A percentile compares a stretch with the other conserved stretches of the same genome.
phyloP scores from a whole-genome alignment of 2,797 vertebrate genomes.

The Anguilla pacifica region DNA sequence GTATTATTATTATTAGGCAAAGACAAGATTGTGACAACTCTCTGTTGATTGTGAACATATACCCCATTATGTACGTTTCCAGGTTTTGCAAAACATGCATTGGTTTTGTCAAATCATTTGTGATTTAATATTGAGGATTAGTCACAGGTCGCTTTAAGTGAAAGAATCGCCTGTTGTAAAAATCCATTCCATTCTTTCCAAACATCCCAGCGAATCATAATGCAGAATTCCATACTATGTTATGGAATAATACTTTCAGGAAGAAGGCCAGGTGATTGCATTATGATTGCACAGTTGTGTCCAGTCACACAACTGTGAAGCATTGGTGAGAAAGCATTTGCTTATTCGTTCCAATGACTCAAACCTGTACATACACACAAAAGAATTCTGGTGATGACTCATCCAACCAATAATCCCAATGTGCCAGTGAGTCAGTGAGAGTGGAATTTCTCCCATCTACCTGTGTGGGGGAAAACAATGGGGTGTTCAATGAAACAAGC shows the following conservation, averaged over 20 bases:
- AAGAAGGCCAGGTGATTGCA: background rate
- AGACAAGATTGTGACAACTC: too few relatives aligned
- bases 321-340: background rate
- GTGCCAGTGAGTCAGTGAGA: slow-evolving; percentile 6
- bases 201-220: background rate
- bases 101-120: too few relatives aligned
- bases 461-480: background rate
- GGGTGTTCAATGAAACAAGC: background rate
- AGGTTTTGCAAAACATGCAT: too few relatives aligned
- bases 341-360: background rate
- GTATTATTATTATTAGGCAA: too few relatives aligned
- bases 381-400: background rate
- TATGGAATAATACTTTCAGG: background rate
- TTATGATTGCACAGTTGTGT: too few relatives aligned
- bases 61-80: too few relatives aligned
- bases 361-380: background rate
- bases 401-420: background rate
- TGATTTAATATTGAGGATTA: too few relatives aligned
- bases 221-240: background rate
- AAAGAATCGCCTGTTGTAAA: background rate
- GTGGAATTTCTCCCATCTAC: background rate
- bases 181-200: background rate
- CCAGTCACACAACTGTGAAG: background rate
- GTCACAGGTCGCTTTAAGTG: too few relatives aligned
- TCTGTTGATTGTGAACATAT: too few relatives aligned